Evolutionary conservation across 1,140 invertebrate genomes (phyloP), one percentile per base, ranked within the genome.

Genomic region (Caenorhabditis latens): DNA sequence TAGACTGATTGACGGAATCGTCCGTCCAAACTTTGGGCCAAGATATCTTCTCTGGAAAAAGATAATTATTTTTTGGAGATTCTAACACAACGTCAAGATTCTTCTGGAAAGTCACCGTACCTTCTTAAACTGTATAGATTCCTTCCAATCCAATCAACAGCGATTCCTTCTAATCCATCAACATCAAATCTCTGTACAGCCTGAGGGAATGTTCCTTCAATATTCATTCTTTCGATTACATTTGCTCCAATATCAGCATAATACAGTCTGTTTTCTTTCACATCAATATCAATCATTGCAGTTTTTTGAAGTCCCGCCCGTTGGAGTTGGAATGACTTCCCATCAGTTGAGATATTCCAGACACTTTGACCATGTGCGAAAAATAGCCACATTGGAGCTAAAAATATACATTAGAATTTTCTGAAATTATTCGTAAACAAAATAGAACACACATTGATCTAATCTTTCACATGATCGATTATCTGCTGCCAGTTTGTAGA

Each of bases 1-100:
- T 98, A 92, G 6, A 98, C 92, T 0, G 96, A 97, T 90, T 96
- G 94, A 4, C 96, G 94, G 90, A 96, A 95, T 83, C 83, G 63
- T 2, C 90, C 90, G 48, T 90, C 88, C n/a, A 91, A 67, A 32
- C 75, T 87, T 84, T 91, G 90, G 5, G 91, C 90, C 5, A 89
- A 57, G n/a, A 89, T 84, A 79, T 89, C 88, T n/a, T 53, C 71
- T 84, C 83, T 84, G 55, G 4, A 84, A 84, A 24, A 83, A 42
- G 32, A 11, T 0, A 24, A 24, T 16, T 6, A 24, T 16, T 6
- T 40, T 58, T 48, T 55, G 7, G 14, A 83, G 16, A 14, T 48
- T 48, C 5, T 4, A 83, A 4, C 63, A n/a, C 42, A n/a, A 11
- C 13, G 21, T 55, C 48, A n/a, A 7, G 9, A n/a, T n/a, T n/a